Evolutionary conservation across 2,888 invertebrate genomes (phyloP), one percentile per base, ranked within the genome.

Genomic region (Erannis defoliaria): DNA sequence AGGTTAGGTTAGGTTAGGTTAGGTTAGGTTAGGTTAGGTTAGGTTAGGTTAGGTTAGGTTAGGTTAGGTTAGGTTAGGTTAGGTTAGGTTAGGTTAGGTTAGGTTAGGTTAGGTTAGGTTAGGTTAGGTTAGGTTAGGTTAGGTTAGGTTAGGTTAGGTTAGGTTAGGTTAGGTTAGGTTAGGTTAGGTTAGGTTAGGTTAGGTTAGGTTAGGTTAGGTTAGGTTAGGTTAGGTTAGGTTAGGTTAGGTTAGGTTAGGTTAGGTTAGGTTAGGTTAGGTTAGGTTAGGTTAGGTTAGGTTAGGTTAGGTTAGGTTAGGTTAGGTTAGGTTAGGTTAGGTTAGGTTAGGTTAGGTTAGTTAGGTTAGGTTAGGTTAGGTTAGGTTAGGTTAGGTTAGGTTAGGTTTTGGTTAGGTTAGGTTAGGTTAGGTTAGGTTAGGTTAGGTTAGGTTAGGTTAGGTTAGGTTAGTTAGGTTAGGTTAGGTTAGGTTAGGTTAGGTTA

Each of bases 351-450:
- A 64, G 68, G 70, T 66, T 69, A 68, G 69, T 68, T 64, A 57
- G 57, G 68, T 67, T 68, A 67, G 70, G 68, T 64, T 66, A 63
- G 66, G 70, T 67, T 67, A 66, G 67, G 70, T 66, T 70, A 66
- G 67, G 67, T 67, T 67, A 67, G 67, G 69, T 67, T 67, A 68
- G 70, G 70, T 67, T 67, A 70, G 67, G 70, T 67, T 67, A 70
- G 67, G 67, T 65, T 67, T 67, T n/a, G 70, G 70, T 67, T 66
- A 62, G 64, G 62, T 64, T 60, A 64, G 61, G 64, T 67, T 62
- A 62, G 64, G 64, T 62, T 64, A 64, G 67, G 62, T 64, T 67
- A 64, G 64, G 37, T 38, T 59, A 62, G 62, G 62, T 38, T 16
- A 48, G 37, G 37, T 38, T 38, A 38, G 37, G 37, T 38, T 38